These are phyloP conservation scores for Gymnoscelis rufifasciata DNA, from an alignment of 2,888 invertebrate species.

Conservation along the genomic window DNA sequence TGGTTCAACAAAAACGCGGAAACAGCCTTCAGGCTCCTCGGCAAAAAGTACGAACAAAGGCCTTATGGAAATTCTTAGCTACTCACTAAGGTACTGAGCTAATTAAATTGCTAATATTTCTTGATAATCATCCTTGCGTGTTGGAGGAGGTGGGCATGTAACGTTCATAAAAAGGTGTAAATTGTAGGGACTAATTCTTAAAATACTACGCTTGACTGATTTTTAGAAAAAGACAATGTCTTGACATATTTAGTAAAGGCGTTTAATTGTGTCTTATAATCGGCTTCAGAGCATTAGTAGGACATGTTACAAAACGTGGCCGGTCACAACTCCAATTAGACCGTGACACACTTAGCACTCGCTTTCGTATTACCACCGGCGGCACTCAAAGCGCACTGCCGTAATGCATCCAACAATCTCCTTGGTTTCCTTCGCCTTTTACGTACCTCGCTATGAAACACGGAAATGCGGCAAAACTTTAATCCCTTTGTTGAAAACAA, in stretches of 20 bases:
- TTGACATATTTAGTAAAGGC: not conserved
- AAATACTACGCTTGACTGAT: not conserved
- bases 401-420: conserved; percentile 24
- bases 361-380: conserved; percentile 56
- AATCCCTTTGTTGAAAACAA: conserved; percentile 1
- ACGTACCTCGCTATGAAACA: conserved; percentile 12
- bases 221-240: not conserved
- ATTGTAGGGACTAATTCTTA: conserved; percentile 37
- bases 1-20: conserved; percentile 23
- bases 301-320: conserved; percentile 56
- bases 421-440: conserved; percentile 15
- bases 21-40: conserved; percentile 14
- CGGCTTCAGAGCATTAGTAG: conserved; percentile 16
- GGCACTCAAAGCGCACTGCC: conserved; percentile 26
- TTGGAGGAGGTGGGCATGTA: conserved; percentile 10
- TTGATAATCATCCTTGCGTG: conserved; percentile 19
- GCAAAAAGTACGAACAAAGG: conserved; percentile 24
- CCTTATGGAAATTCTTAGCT: conserved; percentile 18
- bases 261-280: not conserved
- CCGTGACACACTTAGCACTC: conserved; percentile 65
- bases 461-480: conserved; percentile 4
- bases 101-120: conserved; percentile 14
- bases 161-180: conserved; percentile 32
- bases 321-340: conserved; percentile 63
- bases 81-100: conserved; percentile 10